A percentile compares a stretch with the other conserved stretches of the same genome.
Evolutionary conservation across 2,113 vertebrate genomes (phyloP).

Genomic region (Pteruthius melanotis): DNA sequence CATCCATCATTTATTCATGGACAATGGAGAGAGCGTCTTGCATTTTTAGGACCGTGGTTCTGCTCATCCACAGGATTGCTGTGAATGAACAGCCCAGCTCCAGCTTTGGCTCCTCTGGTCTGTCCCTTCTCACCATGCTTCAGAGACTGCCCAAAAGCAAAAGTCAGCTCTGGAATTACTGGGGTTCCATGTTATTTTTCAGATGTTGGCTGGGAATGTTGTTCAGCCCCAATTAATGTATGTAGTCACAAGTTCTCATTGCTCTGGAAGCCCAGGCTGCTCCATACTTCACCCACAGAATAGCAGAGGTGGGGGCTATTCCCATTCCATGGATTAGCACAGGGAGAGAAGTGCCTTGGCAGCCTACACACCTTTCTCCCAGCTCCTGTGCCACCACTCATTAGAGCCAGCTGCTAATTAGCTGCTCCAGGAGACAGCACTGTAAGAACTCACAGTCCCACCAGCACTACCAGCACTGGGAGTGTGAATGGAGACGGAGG

Average conservation of each 20-base stretch:
- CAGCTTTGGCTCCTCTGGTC: background rate
- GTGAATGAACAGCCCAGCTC: background rate
- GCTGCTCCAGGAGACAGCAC: background rate
- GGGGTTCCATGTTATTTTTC: background rate
- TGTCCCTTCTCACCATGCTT: background rate
- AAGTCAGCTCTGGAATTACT: background rate
- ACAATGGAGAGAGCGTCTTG: background rate
- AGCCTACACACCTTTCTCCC: background rate
- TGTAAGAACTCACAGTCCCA: background rate
- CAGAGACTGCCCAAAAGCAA: background rate
- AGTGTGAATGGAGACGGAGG: fast-evolving
- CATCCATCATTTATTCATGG: slow-evolving; percentile 57
- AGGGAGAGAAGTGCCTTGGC: background rate
- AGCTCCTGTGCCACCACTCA: background rate
- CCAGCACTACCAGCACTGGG: background rate
- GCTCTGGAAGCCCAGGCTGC: background rate
- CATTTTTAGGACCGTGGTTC: background rate
- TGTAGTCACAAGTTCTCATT: too few relatives aligned
- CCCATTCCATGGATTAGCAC: background rate
- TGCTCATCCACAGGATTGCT: background rate
- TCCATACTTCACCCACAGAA: fast-evolving
- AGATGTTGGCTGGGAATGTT: too few relatives aligned
- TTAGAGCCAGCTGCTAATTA: background rate
- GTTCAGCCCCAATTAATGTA: fast-evolving
- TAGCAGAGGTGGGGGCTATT: fast-evolving